Percentiles rank a stretch among this genome's conserved stretches.
phyloP scores from a whole-genome alignment of 2,113 vertebrate species.

The Galeopterus variegatus region DNA sequence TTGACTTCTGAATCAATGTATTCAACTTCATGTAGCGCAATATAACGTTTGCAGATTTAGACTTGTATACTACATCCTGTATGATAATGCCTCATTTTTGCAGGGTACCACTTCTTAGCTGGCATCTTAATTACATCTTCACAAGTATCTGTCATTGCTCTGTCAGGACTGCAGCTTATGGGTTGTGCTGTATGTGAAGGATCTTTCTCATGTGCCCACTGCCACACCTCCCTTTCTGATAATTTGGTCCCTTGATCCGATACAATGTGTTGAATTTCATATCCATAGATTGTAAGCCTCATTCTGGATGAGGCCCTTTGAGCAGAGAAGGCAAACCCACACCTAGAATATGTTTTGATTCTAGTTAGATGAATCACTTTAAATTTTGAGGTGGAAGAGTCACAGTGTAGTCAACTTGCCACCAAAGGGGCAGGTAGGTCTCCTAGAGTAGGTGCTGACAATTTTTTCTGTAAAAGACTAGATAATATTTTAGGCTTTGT shows the following conservation, averaged over 20 bases:
- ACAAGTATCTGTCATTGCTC: background rate
- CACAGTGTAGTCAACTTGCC: background rate
- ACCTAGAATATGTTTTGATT: background rate
- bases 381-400: background rate
- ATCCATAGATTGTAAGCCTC: background rate
- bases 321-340: background rate
- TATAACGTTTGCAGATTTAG: background rate
- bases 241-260: background rate
- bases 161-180: background rate
- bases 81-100: background rate
- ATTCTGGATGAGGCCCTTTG: background rate
- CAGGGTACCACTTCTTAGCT: background rate
- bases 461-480: background rate
- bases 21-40: background rate
- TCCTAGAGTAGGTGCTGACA: background rate
- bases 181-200: background rate
- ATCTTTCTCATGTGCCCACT: background rate
- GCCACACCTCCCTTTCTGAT: background rate
- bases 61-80: background rate
- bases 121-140: background rate
- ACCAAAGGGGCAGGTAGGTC: background rate
- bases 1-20: background rate
- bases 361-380: background rate
- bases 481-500: background rate
- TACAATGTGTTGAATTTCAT: background rate